Percentiles rank a stretch among this genome's conserved stretches.
These are phyloP conservation scores for Theretra japonica DNA, from an alignment of 2,888 invertebrate species.

Conservation along the genomic window DNA sequence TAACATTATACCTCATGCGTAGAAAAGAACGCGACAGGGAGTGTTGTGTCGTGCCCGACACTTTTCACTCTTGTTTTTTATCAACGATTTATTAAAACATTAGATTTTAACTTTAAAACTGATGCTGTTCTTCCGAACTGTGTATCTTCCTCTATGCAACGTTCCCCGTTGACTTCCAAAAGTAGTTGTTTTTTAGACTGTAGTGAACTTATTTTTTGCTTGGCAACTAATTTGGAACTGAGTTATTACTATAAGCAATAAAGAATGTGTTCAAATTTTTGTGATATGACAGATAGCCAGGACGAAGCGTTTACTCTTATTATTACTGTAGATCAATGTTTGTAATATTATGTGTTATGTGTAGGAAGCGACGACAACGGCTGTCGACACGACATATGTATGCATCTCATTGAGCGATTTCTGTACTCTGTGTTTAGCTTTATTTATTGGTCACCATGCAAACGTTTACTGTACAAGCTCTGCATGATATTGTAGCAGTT, in stretches of 20 bases:
- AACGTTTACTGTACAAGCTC: not conserved
- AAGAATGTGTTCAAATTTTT: constrained; percentile 45
- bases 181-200: too few relatives aligned
- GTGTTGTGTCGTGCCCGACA: not conserved
- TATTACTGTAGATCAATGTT: too few relatives aligned
- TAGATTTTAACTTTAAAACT: not conserved
- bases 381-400: not conserved
- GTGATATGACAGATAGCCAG: constrained; percentile 30
- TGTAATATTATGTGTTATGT: not conserved
- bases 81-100: not conserved
- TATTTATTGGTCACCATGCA: not conserved
- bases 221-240: not conserved
- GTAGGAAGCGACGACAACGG: constrained; percentile 7
- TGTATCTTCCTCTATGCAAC: not conserved
- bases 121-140: not conserved
- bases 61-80: not conserved
- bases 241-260: constrained; percentile 42
- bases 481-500: not conserved
- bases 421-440: not conserved
- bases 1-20: not conserved
- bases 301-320: not conserved
- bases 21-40: not conserved
- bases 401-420: constrained; percentile 3
- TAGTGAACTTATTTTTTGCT: not conserved
- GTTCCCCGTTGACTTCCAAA: not conserved